These are phyloP conservation scores for Caenorhabditis sulstoni DNA, from an alignment of 2,888 invertebrate genomes.

Conservation along the genomic window DNA sequence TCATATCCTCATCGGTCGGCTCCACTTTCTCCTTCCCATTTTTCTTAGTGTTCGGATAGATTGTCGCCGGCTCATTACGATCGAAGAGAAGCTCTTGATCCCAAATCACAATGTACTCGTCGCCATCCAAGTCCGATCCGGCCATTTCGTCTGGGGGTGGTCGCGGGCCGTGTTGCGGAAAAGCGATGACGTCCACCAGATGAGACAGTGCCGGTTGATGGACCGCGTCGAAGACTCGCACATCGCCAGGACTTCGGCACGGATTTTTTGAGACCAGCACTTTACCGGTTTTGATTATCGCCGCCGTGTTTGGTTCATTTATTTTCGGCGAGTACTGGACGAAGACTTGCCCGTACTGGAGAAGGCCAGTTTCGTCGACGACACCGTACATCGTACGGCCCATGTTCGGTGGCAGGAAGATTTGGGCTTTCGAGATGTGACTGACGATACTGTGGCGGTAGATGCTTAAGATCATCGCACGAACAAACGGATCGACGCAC, in stretches of 20 bases:
- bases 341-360: conserved; percentile 80
- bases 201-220: conserved; percentile 75
- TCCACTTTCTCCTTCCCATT: conserved; percentile 44
- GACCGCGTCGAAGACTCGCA: conserved; percentile 79
- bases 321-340: conserved; percentile 69
- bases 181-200: conserved; percentile 81
- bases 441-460: conserved; percentile 68
- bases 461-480: conserved; percentile 69
- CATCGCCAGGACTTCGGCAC: conserved; percentile 81
- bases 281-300: conserved; percentile 50
- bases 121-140: conserved; percentile 82
- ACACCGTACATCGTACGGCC: conserved; percentile 81
- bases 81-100: conserved; percentile 79
- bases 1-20: conserved; percentile 74
- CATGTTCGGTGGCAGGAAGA: conserved; percentile 67
- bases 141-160: conserved; percentile 82
- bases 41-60: conserved; percentile 60
- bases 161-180: conserved; percentile 81
- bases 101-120: conserved; percentile 81
- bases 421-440: conserved; percentile 64
- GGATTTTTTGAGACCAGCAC: conserved; percentile 81
- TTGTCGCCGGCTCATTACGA: conserved; percentile 71
- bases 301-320: conserved; percentile 32
- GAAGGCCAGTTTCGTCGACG: conserved; percentile 78
- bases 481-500: conserved; percentile 74